phyloP scores from a whole-genome alignment of 2,888 invertebrate genomes.

The Drosophila phalerata region DNA sequence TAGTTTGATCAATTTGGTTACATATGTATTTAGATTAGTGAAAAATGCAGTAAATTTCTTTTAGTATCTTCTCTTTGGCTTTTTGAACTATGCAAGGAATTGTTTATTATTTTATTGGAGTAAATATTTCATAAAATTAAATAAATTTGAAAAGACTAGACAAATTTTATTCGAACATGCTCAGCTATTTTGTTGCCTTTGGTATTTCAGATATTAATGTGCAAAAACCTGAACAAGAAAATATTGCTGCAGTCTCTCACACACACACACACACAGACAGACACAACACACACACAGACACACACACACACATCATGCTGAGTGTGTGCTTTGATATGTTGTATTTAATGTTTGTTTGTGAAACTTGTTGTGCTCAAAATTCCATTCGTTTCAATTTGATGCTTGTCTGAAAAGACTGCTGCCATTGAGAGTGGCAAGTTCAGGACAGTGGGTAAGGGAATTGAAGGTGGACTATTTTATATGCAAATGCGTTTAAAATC shows the following conservation, averaged over 20 bases:
- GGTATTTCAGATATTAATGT: no score
- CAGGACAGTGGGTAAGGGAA: not conserved
- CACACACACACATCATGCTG: not conserved
- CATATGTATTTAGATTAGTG: no score
- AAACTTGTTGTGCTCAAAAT: conserved; percentile 43
- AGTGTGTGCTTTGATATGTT: conserved; percentile 1
- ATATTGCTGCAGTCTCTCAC: conserved; percentile 11
- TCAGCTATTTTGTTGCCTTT: not conserved
- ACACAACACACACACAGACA: not conserved
- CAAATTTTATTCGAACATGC: not conserved
- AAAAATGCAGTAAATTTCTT: no score
- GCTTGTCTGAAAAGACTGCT: conserved; percentile 27
- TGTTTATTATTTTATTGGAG: no score
- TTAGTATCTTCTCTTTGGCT: no score
- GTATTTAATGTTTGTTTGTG: conserved; percentile 34
- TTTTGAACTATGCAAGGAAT: no score
- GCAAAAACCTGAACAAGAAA: not conserved
- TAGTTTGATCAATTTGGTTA: no score
- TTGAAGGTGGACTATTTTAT: conserved; percentile 42
- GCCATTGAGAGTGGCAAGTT: not conserved
- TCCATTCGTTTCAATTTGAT: conserved; percentile 46
- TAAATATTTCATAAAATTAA: no score
- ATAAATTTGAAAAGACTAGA: no score
- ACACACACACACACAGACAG: conserved; percentile 4
- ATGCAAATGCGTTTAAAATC: conserved; percentile 69